Evolutionary conservation across 2,888 invertebrate species (phyloP).

Genomic region (Leptogaster cylindrica): DNA sequence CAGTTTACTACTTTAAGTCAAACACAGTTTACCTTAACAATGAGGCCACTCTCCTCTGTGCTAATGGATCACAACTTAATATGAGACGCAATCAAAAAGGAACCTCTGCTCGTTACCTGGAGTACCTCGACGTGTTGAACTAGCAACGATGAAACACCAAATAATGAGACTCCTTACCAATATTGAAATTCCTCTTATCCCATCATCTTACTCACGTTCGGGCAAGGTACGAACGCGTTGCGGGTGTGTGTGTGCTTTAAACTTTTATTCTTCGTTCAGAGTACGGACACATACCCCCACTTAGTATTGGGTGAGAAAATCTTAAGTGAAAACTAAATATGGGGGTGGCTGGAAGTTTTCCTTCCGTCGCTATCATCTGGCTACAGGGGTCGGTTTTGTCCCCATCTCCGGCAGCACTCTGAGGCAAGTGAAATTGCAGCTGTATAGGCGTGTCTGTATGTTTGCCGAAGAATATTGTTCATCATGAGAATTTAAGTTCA

Average conservation of each 20-base stretch:
- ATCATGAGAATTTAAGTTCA: conserved; percentile 51
- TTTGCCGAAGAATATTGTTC: conserved; percentile 37
- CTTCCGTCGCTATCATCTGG: conserved; percentile 26
- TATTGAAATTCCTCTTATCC: conserved; percentile 45
- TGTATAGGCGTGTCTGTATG: conserved; percentile 3
- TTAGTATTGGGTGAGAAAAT: conserved; percentile 36
- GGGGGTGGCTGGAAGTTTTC: conserved; percentile 25
- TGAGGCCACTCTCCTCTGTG: too few species aligned
- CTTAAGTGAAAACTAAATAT: conserved; percentile 45
- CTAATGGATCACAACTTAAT: conserved; percentile 35
- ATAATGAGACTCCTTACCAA: conserved; percentile 41
- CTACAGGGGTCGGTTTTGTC: conserved; percentile 27
- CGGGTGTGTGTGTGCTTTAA: neutral
- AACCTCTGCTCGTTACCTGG: neutral
- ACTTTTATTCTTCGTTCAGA: conserved; percentile 25
- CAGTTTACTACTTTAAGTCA: too few species aligned
- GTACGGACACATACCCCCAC: conserved; percentile 31
- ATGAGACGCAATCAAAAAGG: conserved; percentile 16
- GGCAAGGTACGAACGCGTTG: conserved; percentile 10
- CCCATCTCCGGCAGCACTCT: conserved; percentile 7
- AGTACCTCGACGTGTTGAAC: conserved; percentile 37
- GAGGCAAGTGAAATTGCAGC: neutral
- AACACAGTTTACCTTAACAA: too few species aligned
- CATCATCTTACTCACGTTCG: conserved; percentile 19
- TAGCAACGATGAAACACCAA: conserved; percentile 35